These are phyloP conservation scores for Oophaga pumilio DNA, from an alignment of 2,113 vertebrate species.

Conservation along the genomic window DNA sequence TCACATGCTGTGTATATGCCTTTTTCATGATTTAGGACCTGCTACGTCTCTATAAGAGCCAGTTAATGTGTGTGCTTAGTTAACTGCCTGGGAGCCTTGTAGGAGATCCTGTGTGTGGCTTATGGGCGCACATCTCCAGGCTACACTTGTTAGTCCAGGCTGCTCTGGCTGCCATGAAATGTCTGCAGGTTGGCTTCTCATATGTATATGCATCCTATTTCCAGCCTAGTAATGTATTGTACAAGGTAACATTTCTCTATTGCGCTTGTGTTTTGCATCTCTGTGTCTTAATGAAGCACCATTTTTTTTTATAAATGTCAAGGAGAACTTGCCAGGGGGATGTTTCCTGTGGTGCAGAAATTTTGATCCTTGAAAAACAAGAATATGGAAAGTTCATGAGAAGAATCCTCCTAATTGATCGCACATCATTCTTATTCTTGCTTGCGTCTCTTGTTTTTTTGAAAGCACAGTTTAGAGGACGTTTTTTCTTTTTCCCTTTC, in stretches of 20 bases:
- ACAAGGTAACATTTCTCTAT: not conserved
- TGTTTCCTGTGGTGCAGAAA: conserved; percentile 41
- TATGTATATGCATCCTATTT: not conserved
- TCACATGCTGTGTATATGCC: not conserved
- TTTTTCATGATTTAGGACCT: conserved; percentile 23
- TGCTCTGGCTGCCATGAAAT: conserved; percentile 1
- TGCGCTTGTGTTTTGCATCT: conserved; percentile 5
- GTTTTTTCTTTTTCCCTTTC: not conserved
- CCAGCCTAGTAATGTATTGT: not conserved
- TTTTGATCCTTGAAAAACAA: conserved; percentile 32
- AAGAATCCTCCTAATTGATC: conserved; percentile 22
- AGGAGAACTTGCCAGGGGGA: conserved; percentile 38
- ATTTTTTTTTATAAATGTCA: conserved; percentile 35
- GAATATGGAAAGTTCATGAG: conserved; percentile 37
- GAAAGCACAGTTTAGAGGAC: conserved; percentile 18
- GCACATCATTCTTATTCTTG: not conserved
- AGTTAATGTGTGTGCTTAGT: conserved; percentile 35
- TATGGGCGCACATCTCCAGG: not conserved
- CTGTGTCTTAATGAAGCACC: conserved; percentile 26
- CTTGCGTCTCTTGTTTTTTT: not conserved
- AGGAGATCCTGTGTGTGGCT: conserved; percentile 2
- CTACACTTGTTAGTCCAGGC: conserved; percentile 12
- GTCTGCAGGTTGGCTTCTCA: conserved; percentile 10
- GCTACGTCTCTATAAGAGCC: conserved; percentile 1
- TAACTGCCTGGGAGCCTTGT: conserved; percentile 27